Percentiles rank a stretch among this genome's conserved stretches.
These are phyloP conservation scores for Poecile montanus DNA, from an alignment of 2,797 vertebrate species.

Conservation along the genomic window DNA sequence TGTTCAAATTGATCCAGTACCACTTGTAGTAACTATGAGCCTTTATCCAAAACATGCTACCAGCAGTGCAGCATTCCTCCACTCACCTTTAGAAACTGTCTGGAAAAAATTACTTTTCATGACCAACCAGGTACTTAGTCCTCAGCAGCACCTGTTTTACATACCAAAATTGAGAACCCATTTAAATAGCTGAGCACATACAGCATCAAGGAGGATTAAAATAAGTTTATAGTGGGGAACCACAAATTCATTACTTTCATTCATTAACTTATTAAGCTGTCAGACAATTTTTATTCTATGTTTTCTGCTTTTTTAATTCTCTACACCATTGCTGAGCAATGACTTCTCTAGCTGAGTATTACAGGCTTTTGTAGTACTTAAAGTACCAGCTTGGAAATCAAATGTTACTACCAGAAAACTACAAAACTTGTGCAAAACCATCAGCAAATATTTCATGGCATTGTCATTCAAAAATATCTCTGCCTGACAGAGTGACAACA, in stretches of 20 bases:
- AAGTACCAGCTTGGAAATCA: background rate
- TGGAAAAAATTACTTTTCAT: background rate
- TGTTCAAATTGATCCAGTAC: background rate
- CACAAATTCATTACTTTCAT: background rate
- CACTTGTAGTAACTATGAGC: background rate
- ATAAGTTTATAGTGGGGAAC: background rate
- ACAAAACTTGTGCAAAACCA: background rate
- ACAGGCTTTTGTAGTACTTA: background rate
- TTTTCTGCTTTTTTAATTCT: background rate
- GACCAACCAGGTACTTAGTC: background rate
- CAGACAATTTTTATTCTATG: background rate
- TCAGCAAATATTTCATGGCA: background rate
- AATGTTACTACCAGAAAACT: background rate
- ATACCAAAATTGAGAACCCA: background rate
- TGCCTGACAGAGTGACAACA: background rate
- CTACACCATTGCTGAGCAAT: slow-evolving; percentile 16
- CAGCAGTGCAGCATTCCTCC: background rate
- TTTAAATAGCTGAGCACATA: background rate
- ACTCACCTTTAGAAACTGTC: background rate
- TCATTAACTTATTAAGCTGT: background rate
- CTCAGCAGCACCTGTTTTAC: background rate
- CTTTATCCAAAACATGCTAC: background rate
- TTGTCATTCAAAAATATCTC: background rate
- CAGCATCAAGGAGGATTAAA: background rate
- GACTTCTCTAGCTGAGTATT: background rate